phyloP scores from a whole-genome alignment of 92 coral and sea anemone species.

The Phymanthus crucifer region DNA sequence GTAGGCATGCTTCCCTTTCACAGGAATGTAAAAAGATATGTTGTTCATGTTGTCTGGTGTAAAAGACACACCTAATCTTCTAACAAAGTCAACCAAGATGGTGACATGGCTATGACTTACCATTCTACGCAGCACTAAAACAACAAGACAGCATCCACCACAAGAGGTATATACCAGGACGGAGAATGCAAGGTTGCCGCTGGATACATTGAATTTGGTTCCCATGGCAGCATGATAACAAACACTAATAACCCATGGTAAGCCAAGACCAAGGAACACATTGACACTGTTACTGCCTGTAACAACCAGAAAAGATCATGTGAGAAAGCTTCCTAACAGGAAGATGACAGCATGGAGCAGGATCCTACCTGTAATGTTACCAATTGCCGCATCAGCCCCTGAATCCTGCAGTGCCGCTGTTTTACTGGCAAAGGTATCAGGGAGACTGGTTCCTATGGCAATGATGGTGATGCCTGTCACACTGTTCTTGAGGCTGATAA shows the following conservation, averaged over 20 bases:
- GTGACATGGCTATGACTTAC: constrained; percentile 44
- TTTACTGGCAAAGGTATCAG: constrained; percentile 88
- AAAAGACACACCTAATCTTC: no score
- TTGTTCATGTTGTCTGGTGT: no score
- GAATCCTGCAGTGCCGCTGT: constrained; percentile 82
- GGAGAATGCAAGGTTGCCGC: constrained; percentile 75
- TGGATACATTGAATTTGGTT: constrained; percentile 60
- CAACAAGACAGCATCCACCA: constrained; percentile 58
- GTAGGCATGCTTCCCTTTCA: no score
- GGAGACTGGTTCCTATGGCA: constrained; percentile 90
- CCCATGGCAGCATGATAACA: constrained; percentile 71
- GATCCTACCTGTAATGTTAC: constrained; percentile 78
- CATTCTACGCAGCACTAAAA: constrained; percentile 68
- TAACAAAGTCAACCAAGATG: no score
- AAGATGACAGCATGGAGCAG: no score
- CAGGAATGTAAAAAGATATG: no score
- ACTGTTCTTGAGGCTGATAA: constrained; percentile 75
- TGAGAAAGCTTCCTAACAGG: not conserved
- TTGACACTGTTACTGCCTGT: constrained; percentile 90
- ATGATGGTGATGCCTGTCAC: constrained; percentile 85
- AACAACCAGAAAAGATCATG: not conserved
- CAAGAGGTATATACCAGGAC: constrained; percentile 66
- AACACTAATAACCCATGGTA: constrained; percentile 85
- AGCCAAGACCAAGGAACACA: constrained; percentile 85
- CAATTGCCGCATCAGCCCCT: constrained; percentile 90